Evolutionary conservation across 2,797 vertebrate genomes (phyloP).

Genomic region (Coluber constrictor): DNA sequence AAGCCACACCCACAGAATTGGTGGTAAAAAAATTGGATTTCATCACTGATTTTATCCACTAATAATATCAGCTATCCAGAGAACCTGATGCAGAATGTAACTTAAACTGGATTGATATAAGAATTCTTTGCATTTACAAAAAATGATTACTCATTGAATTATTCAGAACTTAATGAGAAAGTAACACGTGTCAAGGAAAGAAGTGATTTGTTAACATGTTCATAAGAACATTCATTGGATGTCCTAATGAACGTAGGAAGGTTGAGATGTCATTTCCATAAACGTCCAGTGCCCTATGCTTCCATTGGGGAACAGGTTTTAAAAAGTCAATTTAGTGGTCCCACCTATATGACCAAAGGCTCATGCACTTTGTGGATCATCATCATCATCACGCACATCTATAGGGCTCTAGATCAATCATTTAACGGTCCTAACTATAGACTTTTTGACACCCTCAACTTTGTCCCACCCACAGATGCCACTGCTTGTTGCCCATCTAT

Average conservation of each 20-base stretch:
- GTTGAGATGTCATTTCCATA: background rate
- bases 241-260: background rate
- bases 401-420: background rate
- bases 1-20: too few relatives aligned
- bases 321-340: background rate
- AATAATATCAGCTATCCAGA: background rate
- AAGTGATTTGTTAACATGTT: too few relatives aligned
- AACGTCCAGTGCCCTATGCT: background rate
- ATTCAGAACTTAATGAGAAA: background rate
- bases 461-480: background rate
- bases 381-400: background rate
- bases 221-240: too few relatives aligned
- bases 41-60: background rate
- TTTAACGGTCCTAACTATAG: background rate
- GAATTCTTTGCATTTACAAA: background rate
- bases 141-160: background rate
- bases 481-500: background rate
- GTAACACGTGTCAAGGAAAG: background rate
- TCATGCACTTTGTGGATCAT: background rate
- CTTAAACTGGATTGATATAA: background rate
- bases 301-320: background rate
- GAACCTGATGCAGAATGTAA: background rate
- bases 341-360: background rate
- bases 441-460: background rate
- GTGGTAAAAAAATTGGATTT: too few relatives aligned